Evolutionary conservation across 2,797 vertebrate genomes (phyloP).

Genomic region (Poeciliopsis paucimaculata): DNA sequence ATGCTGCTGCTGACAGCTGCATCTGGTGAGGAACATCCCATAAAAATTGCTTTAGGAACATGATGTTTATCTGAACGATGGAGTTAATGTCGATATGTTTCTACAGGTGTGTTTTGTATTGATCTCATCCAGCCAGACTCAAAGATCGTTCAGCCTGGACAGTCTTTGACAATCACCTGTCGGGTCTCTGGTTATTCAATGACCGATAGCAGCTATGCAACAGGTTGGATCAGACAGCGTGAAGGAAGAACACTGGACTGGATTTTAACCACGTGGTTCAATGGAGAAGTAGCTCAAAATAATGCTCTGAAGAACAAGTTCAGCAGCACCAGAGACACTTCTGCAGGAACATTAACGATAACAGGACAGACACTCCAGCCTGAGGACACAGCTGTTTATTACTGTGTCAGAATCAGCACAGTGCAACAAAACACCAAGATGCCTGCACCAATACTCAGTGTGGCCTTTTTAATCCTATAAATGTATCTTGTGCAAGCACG

Average conservation of each 20-base stretch:
- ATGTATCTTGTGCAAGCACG: not conserved
- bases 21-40: constrained; percentile 5
- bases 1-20: constrained; percentile 17
- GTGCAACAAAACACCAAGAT: not conserved
- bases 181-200: constrained; percentile 19
- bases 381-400: not conserved
- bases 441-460: not conserved
- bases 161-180: constrained; percentile 10
- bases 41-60: not conserved
- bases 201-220: constrained; percentile 13
- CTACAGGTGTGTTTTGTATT: not conserved
- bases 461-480: not conserved
- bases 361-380: not conserved
- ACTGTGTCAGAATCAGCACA: not conserved
- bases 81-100: not conserved
- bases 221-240: constrained; percentile 25
- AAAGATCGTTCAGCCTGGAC: not conserved
- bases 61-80: not conserved
- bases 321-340: constrained; percentile 7
- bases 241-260: constrained; percentile 17
- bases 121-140: not conserved
- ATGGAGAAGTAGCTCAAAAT: not conserved
- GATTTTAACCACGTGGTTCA: not conserved
- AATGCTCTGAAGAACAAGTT: constrained; percentile 18
- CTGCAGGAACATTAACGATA: not conserved